These are phyloP conservation scores for Resseliella maxima DNA, from an alignment of 2,888 invertebrate genomes.

Conservation along the genomic window DNA sequence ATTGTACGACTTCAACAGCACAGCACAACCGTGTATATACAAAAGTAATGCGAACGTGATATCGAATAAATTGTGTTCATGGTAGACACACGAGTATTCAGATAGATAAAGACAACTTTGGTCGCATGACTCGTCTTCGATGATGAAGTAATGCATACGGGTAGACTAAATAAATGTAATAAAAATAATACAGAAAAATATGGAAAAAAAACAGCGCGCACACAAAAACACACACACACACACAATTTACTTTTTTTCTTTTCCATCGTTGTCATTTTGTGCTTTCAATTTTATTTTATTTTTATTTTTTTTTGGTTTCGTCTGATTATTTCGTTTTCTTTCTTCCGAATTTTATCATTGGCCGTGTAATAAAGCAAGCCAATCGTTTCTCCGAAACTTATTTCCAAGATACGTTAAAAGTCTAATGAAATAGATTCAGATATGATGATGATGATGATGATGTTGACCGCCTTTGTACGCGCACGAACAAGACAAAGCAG, in stretches of 20 bases:
- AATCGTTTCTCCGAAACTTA: conserved; percentile 53
- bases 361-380: conserved; percentile 49
- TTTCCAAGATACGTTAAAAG: conserved; percentile 53
- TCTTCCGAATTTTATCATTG: conserved; percentile 2
- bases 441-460: conserved; percentile 40
- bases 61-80: conserved; percentile 25
- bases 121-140: conserved; percentile 29
- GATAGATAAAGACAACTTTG: conserved; percentile 42
- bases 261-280: neutral
- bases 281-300: conserved; percentile 11
- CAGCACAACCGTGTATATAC: neutral
- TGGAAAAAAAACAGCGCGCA: too few species aligned
- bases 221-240: neutral
- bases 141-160: conserved; percentile 51
- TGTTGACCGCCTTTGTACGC: neutral
- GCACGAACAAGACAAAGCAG: neutral
- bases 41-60: neutral
- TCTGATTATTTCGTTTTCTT: conserved; percentile 43
- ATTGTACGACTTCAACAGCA: neutral
- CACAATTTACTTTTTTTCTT: neutral
- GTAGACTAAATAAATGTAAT: conserved; percentile 47
- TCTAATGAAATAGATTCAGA: conserved; percentile 53
- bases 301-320: too few species aligned
- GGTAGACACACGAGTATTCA: neutral
- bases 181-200: conserved; percentile 10